Evolutionary conservation across 2,113 vertebrate genomes (phyloP).

Genomic region (Lepus timidus): DNA sequence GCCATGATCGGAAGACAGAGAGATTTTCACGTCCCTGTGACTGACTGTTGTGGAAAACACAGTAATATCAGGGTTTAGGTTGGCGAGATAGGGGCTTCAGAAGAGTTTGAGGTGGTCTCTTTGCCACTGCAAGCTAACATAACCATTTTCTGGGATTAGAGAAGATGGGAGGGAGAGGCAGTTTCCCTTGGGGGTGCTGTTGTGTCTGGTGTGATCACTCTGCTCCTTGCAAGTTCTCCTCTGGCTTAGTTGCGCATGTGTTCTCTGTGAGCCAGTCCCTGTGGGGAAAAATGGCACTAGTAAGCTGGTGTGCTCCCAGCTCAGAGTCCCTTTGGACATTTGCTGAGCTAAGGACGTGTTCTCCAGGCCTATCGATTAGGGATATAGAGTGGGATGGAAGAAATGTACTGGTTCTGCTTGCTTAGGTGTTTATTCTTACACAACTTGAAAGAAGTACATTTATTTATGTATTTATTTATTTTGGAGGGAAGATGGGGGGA

Average conservation of each 20-base stretch:
- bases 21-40: constrained; percentile 66
- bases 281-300: neutral
- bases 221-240: neutral
- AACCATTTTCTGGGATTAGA: constrained; percentile 60
- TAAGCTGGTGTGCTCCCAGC: neutral
- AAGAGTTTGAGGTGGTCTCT: constrained; percentile 69
- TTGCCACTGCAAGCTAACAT: constrained; percentile 43
- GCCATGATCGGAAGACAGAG: constrained; percentile 72
- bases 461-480: too few relatives aligned
- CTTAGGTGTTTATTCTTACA: neutral
- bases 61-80: constrained; percentile 77
- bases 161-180: neutral
- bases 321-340: neutral
- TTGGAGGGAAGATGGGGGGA: too few relatives aligned
- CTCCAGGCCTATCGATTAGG: neutral
- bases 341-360: neutral
- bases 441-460: constrained; percentile 4
- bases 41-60: constrained; percentile 71
- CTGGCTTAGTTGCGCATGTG: neutral
- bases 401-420: neutral
- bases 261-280: neutral
- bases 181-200: neutral
- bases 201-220: neutral
- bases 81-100: constrained; percentile 20
- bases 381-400: neutral